Evolutionary conservation across 2,797 vertebrate genomes (phyloP), one percentile per base, ranked within the genome.

Genomic region (Scarus forsteni): DNA sequence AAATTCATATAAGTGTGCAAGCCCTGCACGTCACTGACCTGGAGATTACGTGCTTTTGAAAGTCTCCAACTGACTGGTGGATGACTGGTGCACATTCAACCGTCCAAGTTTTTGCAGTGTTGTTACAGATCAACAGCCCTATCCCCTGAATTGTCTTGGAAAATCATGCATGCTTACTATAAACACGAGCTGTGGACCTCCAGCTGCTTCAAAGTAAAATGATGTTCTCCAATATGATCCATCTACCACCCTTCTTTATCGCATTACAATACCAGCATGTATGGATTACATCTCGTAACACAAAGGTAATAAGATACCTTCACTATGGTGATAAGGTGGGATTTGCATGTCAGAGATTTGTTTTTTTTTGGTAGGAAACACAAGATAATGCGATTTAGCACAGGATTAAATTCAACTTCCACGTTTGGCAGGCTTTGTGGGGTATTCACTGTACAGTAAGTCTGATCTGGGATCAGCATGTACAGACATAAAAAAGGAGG

Each of bases 401-500:
- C 50, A 11, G 68, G 66, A 70, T 77, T 42, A 73, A 87, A 61
- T 10, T 54, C 5, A 45, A 60, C 10, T 48, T 36, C 14, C 8
- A 18, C 8, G 27, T 51, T 55, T 49, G 8, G 16, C 0, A 11
- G 62, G 69, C 52, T 85, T 84, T 80, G 60, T 38, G 11, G 12
- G 50, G 13, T 55, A 81, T 83, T 71, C 56, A 63, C 19, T n/a
- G 35, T 14, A 60, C 36, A 54, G 18, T 10, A 60, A 15, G 16
- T 54, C 77, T 85, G 79, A 87, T 84, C 51, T 79, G 56, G 73
- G 67, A 79, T 81, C 69, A 82, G 0, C 55, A 63, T 1, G 19
- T 10, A 70, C 39, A 77, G 35, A 75, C 19, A 55, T 54, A 66
- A 72, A 79, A 58, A 51, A 8, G 10, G 27, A 54, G 45, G 55